Evolutionary conservation across 2,113 vertebrate species (phyloP).

Genomic region (Caretta caretta): DNA sequence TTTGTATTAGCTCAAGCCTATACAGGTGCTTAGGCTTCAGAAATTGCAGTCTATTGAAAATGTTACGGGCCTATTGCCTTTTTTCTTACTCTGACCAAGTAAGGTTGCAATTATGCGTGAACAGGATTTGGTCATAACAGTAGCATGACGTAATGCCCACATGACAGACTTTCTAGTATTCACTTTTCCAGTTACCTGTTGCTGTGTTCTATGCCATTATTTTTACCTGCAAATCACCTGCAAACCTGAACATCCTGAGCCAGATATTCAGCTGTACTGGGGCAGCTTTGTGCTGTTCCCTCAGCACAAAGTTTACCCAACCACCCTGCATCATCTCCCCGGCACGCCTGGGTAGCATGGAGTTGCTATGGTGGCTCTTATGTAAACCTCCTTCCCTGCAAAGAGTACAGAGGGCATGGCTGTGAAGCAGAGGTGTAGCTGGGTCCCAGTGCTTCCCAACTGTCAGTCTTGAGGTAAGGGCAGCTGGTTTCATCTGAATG

Average conservation of each 20-base stretch:
- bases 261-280: neutral
- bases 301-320: neutral
- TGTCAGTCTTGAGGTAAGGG: neutral
- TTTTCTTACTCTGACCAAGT: neutral
- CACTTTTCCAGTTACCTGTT: neutral
- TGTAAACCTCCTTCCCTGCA: too few species aligned
- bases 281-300: neutral
- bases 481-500: accelerated
- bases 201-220: neutral
- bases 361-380: too few species aligned
- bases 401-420: too few species aligned
- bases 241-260: accelerated
- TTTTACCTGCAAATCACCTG: accelerated
- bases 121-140: neutral
- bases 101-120: neutral
- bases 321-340: neutral
- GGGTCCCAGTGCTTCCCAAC: neutral
- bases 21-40: neutral
- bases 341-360: accelerated
- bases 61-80: neutral
- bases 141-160: accelerated
- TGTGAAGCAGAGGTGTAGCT: too few species aligned
- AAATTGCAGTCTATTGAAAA: neutral
- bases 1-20: neutral
- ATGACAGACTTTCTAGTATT: neutral